These are phyloP conservation scores for Mustelus asterias DNA, from an alignment of 2,113 vertebrate genomes.

Conservation along the genomic window DNA sequence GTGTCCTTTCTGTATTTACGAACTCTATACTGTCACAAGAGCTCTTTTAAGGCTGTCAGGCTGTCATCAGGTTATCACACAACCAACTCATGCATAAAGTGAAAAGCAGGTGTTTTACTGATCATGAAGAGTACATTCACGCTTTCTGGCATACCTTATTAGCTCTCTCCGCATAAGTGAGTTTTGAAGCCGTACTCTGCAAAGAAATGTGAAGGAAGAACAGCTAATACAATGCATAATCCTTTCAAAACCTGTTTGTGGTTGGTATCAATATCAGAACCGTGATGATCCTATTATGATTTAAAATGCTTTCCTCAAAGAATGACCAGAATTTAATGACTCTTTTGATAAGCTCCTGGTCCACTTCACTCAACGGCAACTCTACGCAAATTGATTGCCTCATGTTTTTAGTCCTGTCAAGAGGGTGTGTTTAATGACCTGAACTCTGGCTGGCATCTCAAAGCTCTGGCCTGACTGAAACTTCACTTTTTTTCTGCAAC, in stretches of 20 bases:
- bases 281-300: conserved; percentile 32
- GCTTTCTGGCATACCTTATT: conserved; percentile 23
- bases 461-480: conserved; percentile 48
- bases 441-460: conserved; percentile 21
- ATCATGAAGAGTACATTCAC: conserved; percentile 6
- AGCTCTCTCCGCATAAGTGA: conserved; percentile 23
- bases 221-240: conserved; percentile 30
- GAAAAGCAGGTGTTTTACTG: conserved; percentile 35
- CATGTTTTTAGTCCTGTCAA: conserved; percentile 11
- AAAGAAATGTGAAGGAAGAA: conserved; percentile 32
- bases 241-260: conserved; percentile 22
- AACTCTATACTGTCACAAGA: conserved; percentile 8
- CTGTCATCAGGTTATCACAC: conserved; percentile 30
- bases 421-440: conserved; percentile 23
- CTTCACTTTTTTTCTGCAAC: conserved; percentile 49
- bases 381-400: not conserved
- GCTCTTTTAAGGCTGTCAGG: conserved; percentile 13
- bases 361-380: conserved; percentile 17
- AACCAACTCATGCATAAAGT: conserved; percentile 24
- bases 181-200: not conserved
- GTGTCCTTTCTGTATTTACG: conserved; percentile 2
- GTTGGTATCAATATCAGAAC: conserved; percentile 7
- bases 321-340: conserved; percentile 7
- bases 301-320: conserved; percentile 7
- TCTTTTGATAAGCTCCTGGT: conserved; percentile 11